Base-by-base conservation (phyloP, 2,113 vertebrate species). In the Electrona antarctica region DNA sequence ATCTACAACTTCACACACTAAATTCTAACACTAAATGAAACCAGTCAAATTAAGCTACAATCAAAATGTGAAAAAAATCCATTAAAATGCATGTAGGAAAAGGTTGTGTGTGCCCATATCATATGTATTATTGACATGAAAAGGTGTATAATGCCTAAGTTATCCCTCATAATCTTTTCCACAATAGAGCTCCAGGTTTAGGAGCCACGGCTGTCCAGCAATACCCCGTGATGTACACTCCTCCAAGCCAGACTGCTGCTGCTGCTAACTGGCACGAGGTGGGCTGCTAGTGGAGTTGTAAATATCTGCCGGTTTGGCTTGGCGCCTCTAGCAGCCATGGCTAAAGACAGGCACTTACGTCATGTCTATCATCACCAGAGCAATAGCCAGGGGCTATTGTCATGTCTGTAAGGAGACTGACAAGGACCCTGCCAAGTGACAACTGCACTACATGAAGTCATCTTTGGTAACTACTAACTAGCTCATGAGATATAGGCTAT, bases 341-440 rank as follows among this genome's bases (percentile, higher is more conserved):
- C 85, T 92, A 89, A 91, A 92, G 70, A 84, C 67, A 67, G 82
- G 21, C 62, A 51, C 82, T 90, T 85, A 89, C 86, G 88, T 90
- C 90, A 88, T 54, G 67, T 75, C 82, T 64, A 72, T 84, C 71
- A 54, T 83, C 81, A 85, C 70, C 29, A 60, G 76, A 69, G 69
- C 76, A 71, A 69, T 60, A 21, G 14, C 56, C 4, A 11, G 67
- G 62, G 55, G 66, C 61, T 67, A 47, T 72, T 67, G 7, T 66
- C n/a, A 52, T 65, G 74, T 82, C 79, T 73, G 64, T 67, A 29
- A 10, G 57, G 41, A 48, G 45, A 7, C 8, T 5, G 33, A 45
- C 70, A 60, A 6, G 1, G 57, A 71, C 69, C 61, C 52, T 71
- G 72, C 48, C 75, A 21, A 21, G 21, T 21, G 21, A 21, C 21